Conservation (phyloP, 2,888 invertebrate species). For the Pristionchus exspectatus region DNA sequence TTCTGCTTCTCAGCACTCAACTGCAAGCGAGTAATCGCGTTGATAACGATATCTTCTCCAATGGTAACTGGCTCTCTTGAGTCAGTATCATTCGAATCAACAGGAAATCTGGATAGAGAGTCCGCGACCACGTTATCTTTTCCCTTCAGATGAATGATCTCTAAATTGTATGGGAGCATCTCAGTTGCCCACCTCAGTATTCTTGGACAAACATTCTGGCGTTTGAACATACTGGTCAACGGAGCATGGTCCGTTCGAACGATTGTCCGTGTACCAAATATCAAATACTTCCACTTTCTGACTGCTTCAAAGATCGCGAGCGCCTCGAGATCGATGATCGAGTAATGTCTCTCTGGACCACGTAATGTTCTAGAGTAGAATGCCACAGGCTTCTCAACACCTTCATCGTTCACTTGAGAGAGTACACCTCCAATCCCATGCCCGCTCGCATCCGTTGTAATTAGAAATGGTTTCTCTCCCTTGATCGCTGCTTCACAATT, state of each 20-base stretch:
- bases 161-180: neutral
- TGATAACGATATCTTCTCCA: neutral
- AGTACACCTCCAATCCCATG: neutral
- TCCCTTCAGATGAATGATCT: neutral
- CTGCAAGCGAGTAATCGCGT: neutral
- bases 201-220: neutral
- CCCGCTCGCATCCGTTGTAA: neutral
- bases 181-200: neutral
- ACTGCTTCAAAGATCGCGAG: neutral
- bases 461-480: neutral
- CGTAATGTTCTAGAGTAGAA: neutral
- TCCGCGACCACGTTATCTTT: conserved; percentile 13
- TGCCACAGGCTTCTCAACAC: neutral
- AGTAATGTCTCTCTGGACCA: neutral
- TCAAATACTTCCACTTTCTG: neutral
- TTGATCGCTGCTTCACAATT: neutral
- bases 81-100: neutral
- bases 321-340: neutral
- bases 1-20: neutral
- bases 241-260: neutral
- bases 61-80: neutral
- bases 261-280: neutral
- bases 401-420: neutral
- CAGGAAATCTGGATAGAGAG: neutral
- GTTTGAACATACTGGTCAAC: neutral